phyloP scores from a whole-genome alignment of 2,888 invertebrate genomes.

The Blastobasis lacticolella region DNA sequence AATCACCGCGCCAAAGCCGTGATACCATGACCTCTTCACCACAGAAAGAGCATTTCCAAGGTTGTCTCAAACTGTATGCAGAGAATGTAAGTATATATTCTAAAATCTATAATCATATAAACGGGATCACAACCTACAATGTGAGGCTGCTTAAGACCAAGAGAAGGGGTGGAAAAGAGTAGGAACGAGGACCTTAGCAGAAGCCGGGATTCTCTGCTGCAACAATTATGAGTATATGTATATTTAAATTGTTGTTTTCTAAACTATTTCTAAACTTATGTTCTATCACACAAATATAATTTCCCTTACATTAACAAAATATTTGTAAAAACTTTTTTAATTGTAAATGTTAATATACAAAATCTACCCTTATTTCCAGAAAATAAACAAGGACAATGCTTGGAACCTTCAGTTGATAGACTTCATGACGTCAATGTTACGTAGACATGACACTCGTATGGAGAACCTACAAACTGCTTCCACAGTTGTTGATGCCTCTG shows the following conservation, averaged over 20 bases:
- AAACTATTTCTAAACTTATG: too few species aligned
- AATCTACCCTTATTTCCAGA: slow-evolving; percentile 57
- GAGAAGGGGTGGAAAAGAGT: too few species aligned
- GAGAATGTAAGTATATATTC: slow-evolving; percentile 78
- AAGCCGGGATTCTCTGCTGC: too few species aligned
- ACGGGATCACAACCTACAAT: too few species aligned
- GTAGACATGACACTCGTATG: slow-evolving; percentile 79
- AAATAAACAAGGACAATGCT: slow-evolving; percentile 91
- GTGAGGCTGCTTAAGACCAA: too few species aligned
- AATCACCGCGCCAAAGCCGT: slow-evolving; percentile 33
- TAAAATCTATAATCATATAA: neutral
- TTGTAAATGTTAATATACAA: neutral
- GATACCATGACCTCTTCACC: slow-evolving; percentile 62
- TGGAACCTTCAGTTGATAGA: slow-evolving; percentile 92
- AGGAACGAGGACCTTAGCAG: too few species aligned
- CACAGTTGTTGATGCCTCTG: slow-evolving; percentile 89
- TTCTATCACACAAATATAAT: too few species aligned
- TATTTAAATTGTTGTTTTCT: too few species aligned
- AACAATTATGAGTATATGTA: too few species aligned
- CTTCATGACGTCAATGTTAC: slow-evolving; percentile 84
- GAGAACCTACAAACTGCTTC: slow-evolving; percentile 87
- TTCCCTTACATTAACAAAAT: too few species aligned
- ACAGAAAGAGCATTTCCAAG: slow-evolving; percentile 81
- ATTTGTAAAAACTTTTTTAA: too few species aligned
- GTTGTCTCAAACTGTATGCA: slow-evolving; percentile 84